These are phyloP conservation scores for Bombus turneri DNA, from an alignment of 1,140 invertebrate genomes.

Conservation along the genomic window DNA sequence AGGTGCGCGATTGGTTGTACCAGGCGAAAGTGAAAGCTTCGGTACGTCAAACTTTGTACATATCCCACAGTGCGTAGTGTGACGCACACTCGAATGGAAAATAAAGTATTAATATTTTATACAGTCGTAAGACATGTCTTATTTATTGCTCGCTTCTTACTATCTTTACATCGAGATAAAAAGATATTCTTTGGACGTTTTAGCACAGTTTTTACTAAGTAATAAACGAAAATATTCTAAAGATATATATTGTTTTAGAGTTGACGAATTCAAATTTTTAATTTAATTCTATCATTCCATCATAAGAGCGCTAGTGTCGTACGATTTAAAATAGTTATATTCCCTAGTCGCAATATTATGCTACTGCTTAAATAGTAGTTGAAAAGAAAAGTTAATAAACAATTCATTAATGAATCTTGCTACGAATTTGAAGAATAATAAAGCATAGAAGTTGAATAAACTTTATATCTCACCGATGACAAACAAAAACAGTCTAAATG, in stretches of 20 bases:
- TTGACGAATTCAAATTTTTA: not conserved
- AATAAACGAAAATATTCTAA: too few relatives aligned
- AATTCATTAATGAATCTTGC: not conserved
- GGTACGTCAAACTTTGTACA: slow-evolving; percentile 68
- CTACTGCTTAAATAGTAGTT: not conserved
- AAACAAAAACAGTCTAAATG: too few relatives aligned
- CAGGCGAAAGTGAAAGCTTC: slow-evolving; percentile 65
- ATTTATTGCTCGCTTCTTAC: not conserved
- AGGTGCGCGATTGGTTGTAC: slow-evolving; percentile 66
- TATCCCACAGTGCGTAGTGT: slow-evolving; percentile 67
- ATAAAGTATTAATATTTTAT: slow-evolving; percentile 81
- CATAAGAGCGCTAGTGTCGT: not conserved
- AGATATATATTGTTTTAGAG: not conserved
- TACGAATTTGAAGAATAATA: not conserved
- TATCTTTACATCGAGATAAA: not conserved
- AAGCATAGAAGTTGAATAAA: not conserved
- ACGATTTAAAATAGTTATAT: not conserved
- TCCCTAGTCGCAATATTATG: not conserved
- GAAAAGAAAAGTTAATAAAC: not conserved
- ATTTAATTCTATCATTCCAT: not conserved
- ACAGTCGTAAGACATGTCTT: slow-evolving; percentile 55
- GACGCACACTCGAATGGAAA: slow-evolving; percentile 73
- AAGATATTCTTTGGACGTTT: not conserved
- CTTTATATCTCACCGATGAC: not conserved
- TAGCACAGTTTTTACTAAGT: not conserved